A percentile compares a stretch with the other conserved stretches of the same genome.
These are phyloP conservation scores for Periplaneta americana DNA, from an alignment of 1,140 invertebrate species.

Conservation along the genomic window DNA sequence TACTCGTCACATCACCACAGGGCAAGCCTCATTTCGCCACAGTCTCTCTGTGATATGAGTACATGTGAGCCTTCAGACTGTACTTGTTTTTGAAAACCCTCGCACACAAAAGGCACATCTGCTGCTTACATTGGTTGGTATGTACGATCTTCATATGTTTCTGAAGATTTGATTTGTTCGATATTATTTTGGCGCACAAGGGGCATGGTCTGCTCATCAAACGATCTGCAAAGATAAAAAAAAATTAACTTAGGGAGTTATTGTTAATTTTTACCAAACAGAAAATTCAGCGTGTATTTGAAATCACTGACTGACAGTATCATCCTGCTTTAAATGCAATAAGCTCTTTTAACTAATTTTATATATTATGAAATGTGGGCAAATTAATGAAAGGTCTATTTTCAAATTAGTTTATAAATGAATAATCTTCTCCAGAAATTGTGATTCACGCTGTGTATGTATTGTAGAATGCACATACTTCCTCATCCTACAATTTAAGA, in stretches of 20 bases:
- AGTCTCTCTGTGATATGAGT: slow-evolving; percentile 34
- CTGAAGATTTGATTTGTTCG: slow-evolving; percentile 38
- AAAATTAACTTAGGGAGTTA: not conserved
- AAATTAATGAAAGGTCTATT: too few species aligned
- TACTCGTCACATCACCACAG: too few species aligned
- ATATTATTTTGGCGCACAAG: slow-evolving; percentile 39
- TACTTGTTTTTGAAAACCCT: slow-evolving; percentile 31
- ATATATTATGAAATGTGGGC: too few species aligned
- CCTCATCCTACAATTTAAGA: too few species aligned
- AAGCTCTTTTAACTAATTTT: too few species aligned
- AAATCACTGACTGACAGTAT: not conserved
- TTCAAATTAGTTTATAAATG: too few species aligned
- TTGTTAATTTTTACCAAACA: not conserved
- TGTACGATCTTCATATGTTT: slow-evolving; percentile 40
- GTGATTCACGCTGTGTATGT: too few species aligned
- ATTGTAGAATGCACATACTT: too few species aligned
- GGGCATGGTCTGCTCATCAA: slow-evolving; percentile 33
- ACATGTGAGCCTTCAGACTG: slow-evolving; percentile 32
- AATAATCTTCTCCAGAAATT: too few species aligned
- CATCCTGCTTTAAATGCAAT: too few species aligned
- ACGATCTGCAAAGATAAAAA: slow-evolving; percentile 20
- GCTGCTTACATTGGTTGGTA: slow-evolving; percentile 33
- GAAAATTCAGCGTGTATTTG: not conserved
- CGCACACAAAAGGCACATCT: slow-evolving; percentile 27
- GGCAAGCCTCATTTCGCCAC: slow-evolving; percentile 6